These are phyloP conservation scores for Phyllotreta cruciferae DNA, from an alignment of 2,888 invertebrate genomes.

Conservation along the genomic window DNA sequence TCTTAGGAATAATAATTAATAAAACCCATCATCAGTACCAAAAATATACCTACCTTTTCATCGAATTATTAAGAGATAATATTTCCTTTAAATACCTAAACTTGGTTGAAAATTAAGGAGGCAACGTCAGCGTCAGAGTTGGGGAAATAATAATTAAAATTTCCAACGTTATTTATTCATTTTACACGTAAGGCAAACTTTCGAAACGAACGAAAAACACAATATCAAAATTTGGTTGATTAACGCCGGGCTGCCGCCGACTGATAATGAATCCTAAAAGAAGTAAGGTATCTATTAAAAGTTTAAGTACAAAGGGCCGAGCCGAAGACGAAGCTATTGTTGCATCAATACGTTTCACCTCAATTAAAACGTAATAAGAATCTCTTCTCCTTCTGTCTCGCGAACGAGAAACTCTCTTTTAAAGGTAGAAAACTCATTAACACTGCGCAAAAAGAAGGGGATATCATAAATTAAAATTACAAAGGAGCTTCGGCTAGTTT, in stretches of 20 bases:
- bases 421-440: conserved; percentile 60
- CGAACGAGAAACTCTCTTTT: conserved; percentile 28
- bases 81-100: conserved; percentile 49
- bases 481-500: conserved; percentile 34
- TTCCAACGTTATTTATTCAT: conserved; percentile 55
- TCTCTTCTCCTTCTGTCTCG: conserved; percentile 49
- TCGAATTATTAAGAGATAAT: conserved; percentile 47
- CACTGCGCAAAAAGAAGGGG: conserved; percentile 56
- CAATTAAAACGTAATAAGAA: conserved; percentile 63
- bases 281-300: conserved; percentile 61
- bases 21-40: background rate
- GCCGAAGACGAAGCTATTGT: conserved; percentile 42
- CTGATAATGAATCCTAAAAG: conserved; percentile 61
- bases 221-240: conserved; percentile 58
- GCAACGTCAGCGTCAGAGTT: conserved; percentile 30
- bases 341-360: conserved; percentile 59
- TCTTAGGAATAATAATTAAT: conserved; percentile 15
- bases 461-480: conserved; percentile 56
- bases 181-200: conserved; percentile 55
- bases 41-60: conserved; percentile 31
- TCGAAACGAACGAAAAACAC: conserved; percentile 46
- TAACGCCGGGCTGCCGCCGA: conserved; percentile 54
- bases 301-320: conserved; percentile 58
- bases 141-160: conserved; percentile 56
- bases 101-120: conserved; percentile 47